Percentiles rank a stretch among this genome's conserved stretches.
Conservation (phyloP, 2,888 invertebrate species). For the Ochropacha duplaris region DNA sequence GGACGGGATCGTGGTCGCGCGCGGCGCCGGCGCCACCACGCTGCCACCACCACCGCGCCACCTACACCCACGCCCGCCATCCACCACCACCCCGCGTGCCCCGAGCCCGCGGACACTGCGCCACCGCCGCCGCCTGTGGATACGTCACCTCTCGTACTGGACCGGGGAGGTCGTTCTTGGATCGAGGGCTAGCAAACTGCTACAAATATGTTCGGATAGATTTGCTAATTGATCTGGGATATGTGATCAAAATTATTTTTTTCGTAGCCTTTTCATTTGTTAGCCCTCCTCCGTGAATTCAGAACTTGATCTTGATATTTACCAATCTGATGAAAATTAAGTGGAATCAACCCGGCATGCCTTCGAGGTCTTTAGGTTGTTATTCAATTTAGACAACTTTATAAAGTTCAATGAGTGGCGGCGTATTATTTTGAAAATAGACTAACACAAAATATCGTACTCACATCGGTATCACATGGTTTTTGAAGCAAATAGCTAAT, state of each 20-base stretch:
- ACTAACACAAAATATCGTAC: no score
- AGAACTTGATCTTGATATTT: background rate
- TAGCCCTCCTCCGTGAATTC: background rate
- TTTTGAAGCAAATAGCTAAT: background rate
- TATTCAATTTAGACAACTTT: background rate
- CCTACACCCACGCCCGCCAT: conserved; percentile 47
- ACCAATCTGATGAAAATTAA: background rate
- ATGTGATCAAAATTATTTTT: no score
- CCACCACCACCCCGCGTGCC: conserved; percentile 37
- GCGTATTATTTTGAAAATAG: background rate
- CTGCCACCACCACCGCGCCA: conserved; percentile 52
- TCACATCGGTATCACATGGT: no score
- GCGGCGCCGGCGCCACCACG: conserved; percentile 39
- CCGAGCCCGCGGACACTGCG: conserved; percentile 42
- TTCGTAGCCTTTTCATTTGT: background rate
- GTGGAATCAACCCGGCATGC: background rate
- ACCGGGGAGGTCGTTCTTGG: background rate
- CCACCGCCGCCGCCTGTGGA: conserved; percentile 34
- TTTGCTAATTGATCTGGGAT: no score
- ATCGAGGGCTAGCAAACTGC: background rate
- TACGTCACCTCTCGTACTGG: background rate
- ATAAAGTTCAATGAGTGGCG: background rate
- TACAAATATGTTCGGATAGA: no score
- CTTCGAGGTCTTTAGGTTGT: background rate
- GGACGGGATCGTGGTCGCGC: conserved; percentile 41